A percentile compares a stretch with the other conserved stretches of the same genome.
Conservation (phyloP, 2,888 invertebrate genomes). For the Napeogenes inachia region DNA sequence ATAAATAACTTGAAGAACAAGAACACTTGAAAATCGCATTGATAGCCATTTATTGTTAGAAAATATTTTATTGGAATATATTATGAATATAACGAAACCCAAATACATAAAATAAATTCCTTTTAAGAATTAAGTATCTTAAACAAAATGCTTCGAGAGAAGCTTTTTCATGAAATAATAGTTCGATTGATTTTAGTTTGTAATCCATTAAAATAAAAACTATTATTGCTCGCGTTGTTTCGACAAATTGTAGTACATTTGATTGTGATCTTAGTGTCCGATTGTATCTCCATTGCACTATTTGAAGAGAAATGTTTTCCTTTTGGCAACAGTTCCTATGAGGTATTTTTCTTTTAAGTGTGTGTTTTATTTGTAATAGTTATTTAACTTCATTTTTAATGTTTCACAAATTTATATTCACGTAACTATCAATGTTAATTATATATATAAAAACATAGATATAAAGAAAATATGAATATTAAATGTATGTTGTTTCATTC, state of each 20-base stretch:
- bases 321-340: constrained; percentile 2
- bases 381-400: no score
- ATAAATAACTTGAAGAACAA: constrained; percentile 1
- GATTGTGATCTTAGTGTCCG: constrained; percentile 20
- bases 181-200: constrained; percentile 7
- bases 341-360: background rate
- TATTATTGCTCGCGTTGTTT: constrained; percentile 18
- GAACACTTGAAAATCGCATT: background rate
- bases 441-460: background rate
- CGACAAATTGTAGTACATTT: constrained; percentile 18
- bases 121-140: no score
- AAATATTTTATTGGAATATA: no score
- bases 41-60: background rate
- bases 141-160: background rate
- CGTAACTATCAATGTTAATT: background rate
- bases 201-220: constrained; percentile 22
- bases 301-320: background rate
- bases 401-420: no score
- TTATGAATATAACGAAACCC: no score
- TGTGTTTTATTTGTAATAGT: no score
- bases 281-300: constrained; percentile 15
- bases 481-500: constrained; percentile 14
- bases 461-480: constrained; percentile 15
- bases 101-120: no score
- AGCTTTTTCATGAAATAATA: background rate